A percentile compares a stretch with the other conserved stretches of the same genome.
Conservation (phyloP, 2,797 vertebrate species). For the Phrynocephalus guinanensis region DNA sequence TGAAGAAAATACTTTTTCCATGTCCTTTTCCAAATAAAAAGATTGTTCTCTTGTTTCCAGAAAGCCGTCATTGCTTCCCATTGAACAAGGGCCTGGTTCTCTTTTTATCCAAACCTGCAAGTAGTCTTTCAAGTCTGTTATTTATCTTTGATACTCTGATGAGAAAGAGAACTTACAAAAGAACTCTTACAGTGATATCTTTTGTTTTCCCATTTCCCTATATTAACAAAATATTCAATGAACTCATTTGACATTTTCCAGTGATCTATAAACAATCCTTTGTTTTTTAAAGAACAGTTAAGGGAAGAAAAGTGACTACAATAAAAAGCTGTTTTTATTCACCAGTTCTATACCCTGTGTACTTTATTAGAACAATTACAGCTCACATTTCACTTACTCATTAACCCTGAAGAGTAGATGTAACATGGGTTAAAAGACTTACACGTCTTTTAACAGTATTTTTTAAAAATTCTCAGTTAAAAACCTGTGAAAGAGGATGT, state of each 20-base stretch:
- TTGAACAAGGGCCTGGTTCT: conserved; percentile 29
- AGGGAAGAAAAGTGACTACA: conserved; percentile 65
- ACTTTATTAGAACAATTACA: conserved; percentile 69
- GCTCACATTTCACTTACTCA: conserved; percentile 62
- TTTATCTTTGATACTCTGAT: conserved; percentile 61
- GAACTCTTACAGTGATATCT: conserved; percentile 60
- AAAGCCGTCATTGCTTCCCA: not conserved
- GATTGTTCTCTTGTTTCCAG: conserved; percentile 29
- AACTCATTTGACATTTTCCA: conserved; percentile 72
- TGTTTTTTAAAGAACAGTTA: conserved; percentile 66
- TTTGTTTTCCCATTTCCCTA: conserved; percentile 58
- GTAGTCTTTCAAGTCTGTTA: conserved; percentile 22
- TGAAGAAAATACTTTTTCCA: not conserved
- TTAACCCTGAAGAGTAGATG: conserved; percentile 66
- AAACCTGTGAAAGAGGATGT: conserved; percentile 29
- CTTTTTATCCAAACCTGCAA: conserved; percentile 48
- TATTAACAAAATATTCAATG: conserved; percentile 71
- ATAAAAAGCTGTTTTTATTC: conserved; percentile 52
- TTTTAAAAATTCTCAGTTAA: conserved; percentile 38
- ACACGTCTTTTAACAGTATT: conserved; percentile 59
- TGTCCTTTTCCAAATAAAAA: conserved; percentile 27
- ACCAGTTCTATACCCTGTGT: conserved; percentile 61
- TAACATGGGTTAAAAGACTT: conserved; percentile 63
- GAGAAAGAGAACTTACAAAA: conserved; percentile 56
- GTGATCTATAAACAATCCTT: conserved; percentile 72